Evolutionary conservation across 2,888 invertebrate species (phyloP), one percentile per base, ranked within the genome.

Genomic region (Apamea epomidion): DNA sequence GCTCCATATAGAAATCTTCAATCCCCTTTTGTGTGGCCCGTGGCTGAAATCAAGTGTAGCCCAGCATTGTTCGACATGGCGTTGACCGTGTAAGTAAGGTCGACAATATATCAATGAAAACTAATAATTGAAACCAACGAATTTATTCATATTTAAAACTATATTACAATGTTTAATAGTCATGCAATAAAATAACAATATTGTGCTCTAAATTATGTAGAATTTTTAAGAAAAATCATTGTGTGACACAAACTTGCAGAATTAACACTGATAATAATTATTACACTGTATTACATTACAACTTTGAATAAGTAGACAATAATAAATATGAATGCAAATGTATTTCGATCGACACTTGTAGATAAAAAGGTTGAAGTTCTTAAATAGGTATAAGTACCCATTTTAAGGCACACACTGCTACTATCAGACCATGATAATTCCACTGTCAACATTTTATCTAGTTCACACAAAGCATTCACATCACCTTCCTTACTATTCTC

Each of bases 81-180:
- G 60, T 60, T 60, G 60, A 60, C 29, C 6, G n/a, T 60, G n/a
- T 29, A 58, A 54, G 54, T 16, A 25, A n/a, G 51, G 73, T 69
- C 48, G 70, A 58, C 42, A 48, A 7, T 4, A 74, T 60, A 37
- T 10, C 58, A 79, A 48, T 80, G 14, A 80, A 79, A 60, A 18
- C 14, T 6, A 10, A 42, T 14, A 1, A 70, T 76, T 81, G 77
- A 80, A 85, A 85, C 81, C 81, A 90, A 90, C 89, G 81, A 85
- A 88, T 89, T 89, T 90, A 90, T 87, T 90, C 69, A 80, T 81
- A 83, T 81, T 84, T 83, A 76, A 81, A 87, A 83, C 67, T 80
- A 89, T 81, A 75, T 83, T 84, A 84, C 82, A 83, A 78, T 83
- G 76, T 85, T 81, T 87, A 88, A 82, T 86, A 84, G 71, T 85